phyloP scores from a whole-genome alignment of 1,140 invertebrate species.

The Drosophila sucinea region DNA sequence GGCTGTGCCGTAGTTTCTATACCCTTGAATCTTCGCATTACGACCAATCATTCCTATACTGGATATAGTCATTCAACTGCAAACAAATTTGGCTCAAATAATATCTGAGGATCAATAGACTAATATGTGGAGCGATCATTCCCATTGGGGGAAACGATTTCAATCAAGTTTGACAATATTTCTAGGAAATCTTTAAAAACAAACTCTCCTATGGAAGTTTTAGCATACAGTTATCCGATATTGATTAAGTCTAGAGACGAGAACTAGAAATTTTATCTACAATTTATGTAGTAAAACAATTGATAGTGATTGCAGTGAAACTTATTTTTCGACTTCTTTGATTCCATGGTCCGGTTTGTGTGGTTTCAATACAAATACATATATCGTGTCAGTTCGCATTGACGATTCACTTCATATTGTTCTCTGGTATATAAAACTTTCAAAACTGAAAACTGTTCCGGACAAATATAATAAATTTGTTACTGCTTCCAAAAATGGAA shows the following conservation, averaged over 20 bases:
- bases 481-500: neutral
- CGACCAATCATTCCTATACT: neutral
- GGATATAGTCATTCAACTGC: neutral
- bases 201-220: neutral
- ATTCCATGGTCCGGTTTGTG: neutral
- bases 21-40: neutral
- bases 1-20: slow-evolving; percentile 12
- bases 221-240: neutral
- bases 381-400: too few species aligned
- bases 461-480: neutral
- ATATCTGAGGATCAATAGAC: neutral
- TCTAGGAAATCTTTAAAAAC: neutral
- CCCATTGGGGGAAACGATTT: neutral
- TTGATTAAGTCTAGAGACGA: neutral
- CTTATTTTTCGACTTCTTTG: neutral
- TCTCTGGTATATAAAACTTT: too few species aligned
- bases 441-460: neutral
- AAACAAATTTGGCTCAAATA: neutral
- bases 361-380: neutral
- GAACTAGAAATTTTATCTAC: neutral
- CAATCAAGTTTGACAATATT: neutral
- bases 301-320: neutral
- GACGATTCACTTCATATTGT: too few species aligned
- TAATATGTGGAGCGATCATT: neutral
- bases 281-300: neutral